Base-by-base conservation (phyloP, 2,888 invertebrate species). In the Schrankia costaestrigalis region DNA sequence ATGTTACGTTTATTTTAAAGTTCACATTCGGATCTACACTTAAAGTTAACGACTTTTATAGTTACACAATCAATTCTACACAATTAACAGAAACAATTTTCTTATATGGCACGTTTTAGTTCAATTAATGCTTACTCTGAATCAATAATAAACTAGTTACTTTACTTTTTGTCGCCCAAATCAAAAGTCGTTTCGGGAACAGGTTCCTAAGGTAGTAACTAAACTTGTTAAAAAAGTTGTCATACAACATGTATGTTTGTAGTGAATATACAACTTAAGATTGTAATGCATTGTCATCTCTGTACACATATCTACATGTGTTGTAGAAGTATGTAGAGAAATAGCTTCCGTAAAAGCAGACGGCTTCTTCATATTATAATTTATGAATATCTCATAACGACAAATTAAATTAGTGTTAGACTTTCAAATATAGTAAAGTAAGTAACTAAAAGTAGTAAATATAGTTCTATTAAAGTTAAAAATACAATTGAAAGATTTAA, bases 191-290 rank as follows among this genome's bases (percentile, higher is more conserved):
- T 51, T 41, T 49, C 26, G 19, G 35, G 26, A 47, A 41, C 44
- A 43, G 47, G 38, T 50, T 47, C 10, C 35, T n/a, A n/a, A n/a
- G n/a, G n/a, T n/a, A n/a, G n/a, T n/a, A n/a, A n/a, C 26, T 43
- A 46, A 32, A 38, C 43, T 63, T 50, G 56, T 59, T 62, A 45
- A 64, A 68, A 67, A 59, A 65, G 48, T 51, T 59, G 64, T 63
- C 61, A 56, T 55, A 56, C 47, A 51, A 58, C 50, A 52, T 44
- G 47, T 66, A 64, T 72, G 53, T 66, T 71, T 64, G 60, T 56
- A 63, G 60, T 65, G 58, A 51, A 44, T 50, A 55, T 51, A 57
- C 48, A 46, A 46, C 36, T 45, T 47, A 31, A 45, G 43, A 50
- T 55, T 47, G 52, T 59, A 56, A 48, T 56, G 52, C 46, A 52